Evolutionary conservation across 2,888 invertebrate genomes (phyloP).

Genomic region (Phytoseiulus persimilis): DNA sequence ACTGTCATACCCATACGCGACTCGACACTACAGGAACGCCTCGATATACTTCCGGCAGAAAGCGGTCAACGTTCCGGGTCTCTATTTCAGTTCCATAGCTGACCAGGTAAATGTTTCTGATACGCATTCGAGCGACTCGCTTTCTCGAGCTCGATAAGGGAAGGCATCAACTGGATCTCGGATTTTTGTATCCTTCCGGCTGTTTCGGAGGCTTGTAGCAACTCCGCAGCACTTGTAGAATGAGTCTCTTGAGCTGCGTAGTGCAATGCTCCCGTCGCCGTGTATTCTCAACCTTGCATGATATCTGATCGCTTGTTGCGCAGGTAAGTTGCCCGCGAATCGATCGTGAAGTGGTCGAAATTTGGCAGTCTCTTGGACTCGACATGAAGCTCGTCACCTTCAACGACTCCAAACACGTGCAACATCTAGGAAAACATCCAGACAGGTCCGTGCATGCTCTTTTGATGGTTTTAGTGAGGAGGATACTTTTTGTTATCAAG

Average conservation of each 20-base stretch:
- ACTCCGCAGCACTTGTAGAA: too few species aligned
- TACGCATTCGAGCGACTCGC: too few species aligned
- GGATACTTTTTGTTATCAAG: too few species aligned
- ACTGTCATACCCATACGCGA: not conserved
- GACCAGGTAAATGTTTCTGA: slow-evolving; percentile 34
- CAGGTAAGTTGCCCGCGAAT: not conserved
- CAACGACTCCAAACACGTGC: slow-evolving; percentile 23
- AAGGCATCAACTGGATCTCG: too few species aligned
- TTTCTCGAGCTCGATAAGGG: too few species aligned
- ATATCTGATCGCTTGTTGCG: not conserved
- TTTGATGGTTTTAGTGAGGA: too few species aligned
- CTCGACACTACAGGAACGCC: not conserved
- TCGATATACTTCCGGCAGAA: not conserved
- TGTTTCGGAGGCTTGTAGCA: too few species aligned
- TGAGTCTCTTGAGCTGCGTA: too few species aligned
- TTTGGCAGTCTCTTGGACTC: slow-evolving; percentile 13
- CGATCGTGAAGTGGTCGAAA: slow-evolving; percentile 15
- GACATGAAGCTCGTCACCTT: slow-evolving; percentile 26
- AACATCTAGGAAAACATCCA: slow-evolving; percentile 31
- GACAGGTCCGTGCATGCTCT: not conserved
- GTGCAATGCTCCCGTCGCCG: too few species aligned
- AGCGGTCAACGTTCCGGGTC: slow-evolving; percentile 22
- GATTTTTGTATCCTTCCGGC: too few species aligned
- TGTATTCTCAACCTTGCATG: too few species aligned
- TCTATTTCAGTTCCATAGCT: slow-evolving; percentile 22